Base-by-base conservation (phyloP, 2,797 vertebrate species). In the Scomberomorus guttatus region DNA sequence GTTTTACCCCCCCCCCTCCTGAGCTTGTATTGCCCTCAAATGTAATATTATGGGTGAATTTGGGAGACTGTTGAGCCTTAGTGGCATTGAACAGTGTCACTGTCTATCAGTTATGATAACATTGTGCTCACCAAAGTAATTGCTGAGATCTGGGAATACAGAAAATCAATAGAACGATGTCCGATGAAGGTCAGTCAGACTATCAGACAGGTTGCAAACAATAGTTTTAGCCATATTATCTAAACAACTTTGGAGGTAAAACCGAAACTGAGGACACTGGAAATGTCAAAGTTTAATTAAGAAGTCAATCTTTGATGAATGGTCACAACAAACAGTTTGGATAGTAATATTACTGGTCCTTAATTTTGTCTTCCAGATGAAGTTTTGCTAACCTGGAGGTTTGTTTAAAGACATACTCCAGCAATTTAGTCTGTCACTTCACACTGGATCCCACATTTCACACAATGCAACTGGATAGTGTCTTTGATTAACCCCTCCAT, bases 21-120 rank as follows among this genome's bases (percentile, higher is more conserved):
- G 68, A 17, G 51, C 79, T 77, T 27, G 52, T 60, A 57, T 75
- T 24, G 58, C 60, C 69, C 50, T 80, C 46, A 70, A 34, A 80
- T 73, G 20, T 66, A 67, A 80, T 75, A 75, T 54, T 48, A 67
- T 60, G 63, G 75, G 42, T 61, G 62, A 54, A 67, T 73, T 51
- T 68, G 44, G 60, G 22, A 17, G 32, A 72, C 69, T 58, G 56
- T 66, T 57, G 17, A 72, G 73, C 11, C 52, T 56, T 5, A 64
- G 27, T 22, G 22, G 48, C 29, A 48, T 48, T 1, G 17, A 46
- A 48, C 44, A 48, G 2, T 48, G 39, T 13, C 39, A 42, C 10
- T 42, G 4, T 18, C 24, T 17, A 8, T 39, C 22, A 22, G 4
- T n/a, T 63, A 17, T 8, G 39, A 27, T 17, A 15, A 7, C 25